Evolutionary conservation across 2,797 vertebrate species (phyloP), one percentile per base, ranked within the genome.

Genomic region (Neosilurus hyrtlii): DNA sequence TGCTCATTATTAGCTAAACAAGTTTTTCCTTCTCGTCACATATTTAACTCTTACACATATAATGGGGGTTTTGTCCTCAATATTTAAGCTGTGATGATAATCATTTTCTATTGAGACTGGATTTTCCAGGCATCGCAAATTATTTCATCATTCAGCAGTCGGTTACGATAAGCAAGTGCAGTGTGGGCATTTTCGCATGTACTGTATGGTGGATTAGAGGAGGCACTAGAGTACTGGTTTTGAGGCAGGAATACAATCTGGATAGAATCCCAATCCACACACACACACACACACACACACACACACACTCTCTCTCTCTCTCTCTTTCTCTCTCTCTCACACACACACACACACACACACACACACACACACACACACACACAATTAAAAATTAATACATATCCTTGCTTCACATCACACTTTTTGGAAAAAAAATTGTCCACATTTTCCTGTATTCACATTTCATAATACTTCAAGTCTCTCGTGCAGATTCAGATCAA

Each of bases 291-390:
- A 9, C 7, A 62, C 61, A 62, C n/a, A 62, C 61, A 24, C 62
- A 65, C 24, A 65, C 62, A 65, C 70, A 26, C 30, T 30, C 30
- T 30, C 30, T 30, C 30, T 30, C 30, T 30, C 30, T 30, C 30
- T 30, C 30, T 30, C 30, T 30, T 2, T 30, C 30, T 30, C 30
- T 30, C 30, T 30, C 2, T 30, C 30, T 30, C 30, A 1, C 30
- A 1, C 30, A 30, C 20, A 71, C 68, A 71, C 20, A 70, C 68
- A 71, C 20, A 22, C 66, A 68, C 35, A 68, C 66, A 43, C 35
- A 67, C 65, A 67, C 65, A 68, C 63, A 66, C 63, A 66, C 26
- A 67, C 66, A 43, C 35, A 67, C 65, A 67, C 65, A 68, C 63
- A 66, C 63, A 66, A 67, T 30, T 30, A 30, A 30, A 30, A 30